These are phyloP conservation scores for Simalia tracyae DNA, from an alignment of 2,797 vertebrate genomes.

Conservation along the genomic window DNA sequence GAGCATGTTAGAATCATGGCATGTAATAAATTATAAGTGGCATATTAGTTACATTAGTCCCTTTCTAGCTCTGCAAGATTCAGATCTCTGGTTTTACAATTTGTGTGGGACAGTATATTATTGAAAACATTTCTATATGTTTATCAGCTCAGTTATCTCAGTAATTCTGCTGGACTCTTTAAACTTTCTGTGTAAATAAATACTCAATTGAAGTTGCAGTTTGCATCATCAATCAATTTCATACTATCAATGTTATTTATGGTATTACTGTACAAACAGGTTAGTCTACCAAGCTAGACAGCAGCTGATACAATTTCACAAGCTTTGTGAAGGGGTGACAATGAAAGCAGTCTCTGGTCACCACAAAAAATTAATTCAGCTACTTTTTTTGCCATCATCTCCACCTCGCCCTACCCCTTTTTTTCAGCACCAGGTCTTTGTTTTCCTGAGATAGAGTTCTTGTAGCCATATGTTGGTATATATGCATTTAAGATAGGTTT, in stretches of 20 bases:
- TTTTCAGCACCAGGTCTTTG: constrained; percentile 16
- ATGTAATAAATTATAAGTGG: constrained; percentile 49
- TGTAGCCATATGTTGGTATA: constrained; percentile 24
- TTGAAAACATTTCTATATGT: constrained; percentile 37
- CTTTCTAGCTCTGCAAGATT: constrained; percentile 52
- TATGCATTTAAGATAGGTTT: constrained; percentile 51
- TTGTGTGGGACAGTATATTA: constrained; percentile 41
- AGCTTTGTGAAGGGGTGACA: not conserved
- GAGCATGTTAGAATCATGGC: not conserved
- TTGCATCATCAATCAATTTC: constrained; percentile 32
- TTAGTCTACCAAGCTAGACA: constrained; percentile 41
- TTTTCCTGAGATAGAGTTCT: constrained; percentile 25
- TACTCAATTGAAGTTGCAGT: constrained; percentile 38
- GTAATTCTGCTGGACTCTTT: constrained; percentile 42
- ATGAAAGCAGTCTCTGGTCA: constrained; percentile 33
- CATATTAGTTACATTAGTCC: constrained; percentile 49
- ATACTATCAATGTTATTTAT: constrained; percentile 24
- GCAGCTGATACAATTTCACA: constrained; percentile 48
- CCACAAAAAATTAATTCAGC: constrained; percentile 35
- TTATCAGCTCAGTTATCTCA: constrained; percentile 55
- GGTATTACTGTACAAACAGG: constrained; percentile 32
- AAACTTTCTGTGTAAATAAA: constrained; percentile 33
- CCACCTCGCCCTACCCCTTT: not conserved
- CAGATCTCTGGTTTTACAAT: constrained; percentile 56
- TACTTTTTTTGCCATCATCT: constrained; percentile 42